phyloP scores from a whole-genome alignment of 2,797 vertebrate genomes.

The Mormyrops boulengeri region DNA sequence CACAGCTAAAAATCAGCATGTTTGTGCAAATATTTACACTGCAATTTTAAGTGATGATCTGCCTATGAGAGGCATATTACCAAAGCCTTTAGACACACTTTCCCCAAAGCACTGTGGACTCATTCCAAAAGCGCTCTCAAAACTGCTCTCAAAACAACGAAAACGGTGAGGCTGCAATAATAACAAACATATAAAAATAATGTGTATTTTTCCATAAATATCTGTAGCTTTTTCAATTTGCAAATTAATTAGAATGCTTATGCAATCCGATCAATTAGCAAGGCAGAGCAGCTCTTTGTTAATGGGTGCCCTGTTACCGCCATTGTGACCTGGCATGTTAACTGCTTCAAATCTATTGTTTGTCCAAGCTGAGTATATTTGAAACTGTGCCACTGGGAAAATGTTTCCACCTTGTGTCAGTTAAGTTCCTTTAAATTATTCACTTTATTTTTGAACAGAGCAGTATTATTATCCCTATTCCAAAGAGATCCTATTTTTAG shows the following conservation, averaged over 20 bases:
- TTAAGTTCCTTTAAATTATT: slow-evolving; percentile 2
- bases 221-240: neutral
- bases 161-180: slow-evolving; percentile 8
- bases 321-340: neutral
- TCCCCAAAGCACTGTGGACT: slow-evolving; percentile 12
- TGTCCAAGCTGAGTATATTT: slow-evolving; percentile 2
- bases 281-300: slow-evolving; percentile 18
- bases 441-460: slow-evolving; percentile 8
- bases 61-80: slow-evolving; percentile 16
- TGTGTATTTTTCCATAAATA: slow-evolving; percentile 13
- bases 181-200: slow-evolving; percentile 3
- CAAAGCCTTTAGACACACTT: slow-evolving; percentile 22
- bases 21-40: slow-evolving; percentile 44
- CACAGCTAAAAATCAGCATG: neutral
- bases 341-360: neutral
- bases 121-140: slow-evolving; percentile 13
- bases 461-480: neutral
- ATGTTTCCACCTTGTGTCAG: neutral
- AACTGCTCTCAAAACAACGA: neutral
- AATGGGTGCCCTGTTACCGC: neutral
- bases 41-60: slow-evolving; percentile 35
- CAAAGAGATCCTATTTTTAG: neutral
- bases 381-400: neutral
- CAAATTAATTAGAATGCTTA: neutral
- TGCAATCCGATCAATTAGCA: slow-evolving; percentile 1